These are phyloP conservation scores for Crossaster papposus DNA, from an alignment of 53 echinoderm and acorn worm genomes.

Conservation along the genomic window DNA sequence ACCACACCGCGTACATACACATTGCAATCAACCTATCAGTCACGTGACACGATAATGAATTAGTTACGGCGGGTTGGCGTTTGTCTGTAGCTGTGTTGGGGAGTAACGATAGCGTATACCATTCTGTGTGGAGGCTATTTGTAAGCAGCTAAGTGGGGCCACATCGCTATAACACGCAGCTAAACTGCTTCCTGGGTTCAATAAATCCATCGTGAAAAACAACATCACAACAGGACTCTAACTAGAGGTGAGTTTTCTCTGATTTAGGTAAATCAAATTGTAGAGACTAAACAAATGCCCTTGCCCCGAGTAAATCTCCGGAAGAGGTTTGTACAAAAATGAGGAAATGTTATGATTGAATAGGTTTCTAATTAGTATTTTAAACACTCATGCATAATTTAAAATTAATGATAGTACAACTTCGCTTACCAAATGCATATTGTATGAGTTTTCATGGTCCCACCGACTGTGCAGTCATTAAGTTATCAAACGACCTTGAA, in stretches of 20 bases:
- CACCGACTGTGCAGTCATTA: background rate
- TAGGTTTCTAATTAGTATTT: background rate
- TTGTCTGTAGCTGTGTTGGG: background rate
- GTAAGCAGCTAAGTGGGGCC: conserved; percentile 40
- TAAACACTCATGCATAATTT: background rate
- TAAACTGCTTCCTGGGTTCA: conserved; percentile 19
- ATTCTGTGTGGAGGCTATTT: conserved; percentile 16
- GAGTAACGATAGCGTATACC: background rate
- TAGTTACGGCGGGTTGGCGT: conserved; percentile 26
- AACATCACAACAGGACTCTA: conserved; percentile 1
- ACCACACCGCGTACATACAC: conserved; percentile 28
- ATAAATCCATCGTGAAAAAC: conserved; percentile 30
- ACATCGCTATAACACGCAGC: conserved; percentile 28
- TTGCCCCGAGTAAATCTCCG: background rate
- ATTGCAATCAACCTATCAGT: conserved; percentile 21
- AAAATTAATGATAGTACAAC: background rate
- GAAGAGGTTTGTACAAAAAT: background rate
- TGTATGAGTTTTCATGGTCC: background rate
- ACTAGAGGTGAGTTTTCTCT: conserved; percentile 30
- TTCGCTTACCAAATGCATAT: background rate
- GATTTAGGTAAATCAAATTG: background rate
- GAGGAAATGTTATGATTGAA: background rate
- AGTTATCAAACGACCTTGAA: background rate
- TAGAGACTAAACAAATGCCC: background rate
- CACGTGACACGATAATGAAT: conserved; percentile 59